Evolutionary conservation across 2,888 invertebrate genomes (phyloP).

Genomic region (Dorcus parallelipipedus): DNA sequence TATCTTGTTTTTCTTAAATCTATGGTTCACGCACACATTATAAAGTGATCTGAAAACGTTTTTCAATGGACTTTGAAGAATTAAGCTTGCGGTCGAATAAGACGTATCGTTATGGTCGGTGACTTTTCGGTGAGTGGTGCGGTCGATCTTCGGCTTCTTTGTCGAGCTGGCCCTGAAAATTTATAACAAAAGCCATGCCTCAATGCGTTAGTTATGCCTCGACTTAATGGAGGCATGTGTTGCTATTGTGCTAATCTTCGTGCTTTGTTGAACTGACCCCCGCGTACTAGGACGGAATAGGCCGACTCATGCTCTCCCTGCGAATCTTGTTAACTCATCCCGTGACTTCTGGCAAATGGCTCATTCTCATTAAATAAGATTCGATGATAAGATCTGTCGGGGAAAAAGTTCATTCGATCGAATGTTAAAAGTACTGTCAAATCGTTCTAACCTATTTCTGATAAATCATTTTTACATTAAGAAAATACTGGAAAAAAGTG

Average conservation of each 20-base stretch:
- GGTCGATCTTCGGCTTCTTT: constrained; percentile 21
- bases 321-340: too few relatives aligned
- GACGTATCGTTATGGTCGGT: constrained; percentile 29
- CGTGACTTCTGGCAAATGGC: too few relatives aligned
- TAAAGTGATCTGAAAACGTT: not conserved
- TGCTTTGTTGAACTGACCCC: constrained; percentile 20
- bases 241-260: constrained; percentile 28
- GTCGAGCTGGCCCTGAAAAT: constrained; percentile 25
- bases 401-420: too few relatives aligned
- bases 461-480: too few relatives aligned
- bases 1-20: too few relatives aligned
- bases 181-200: constrained; percentile 24
- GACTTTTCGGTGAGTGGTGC: constrained; percentile 20
- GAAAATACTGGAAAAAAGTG: too few relatives aligned
- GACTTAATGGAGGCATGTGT: constrained; percentile 30
- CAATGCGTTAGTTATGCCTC: constrained; percentile 30
- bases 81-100: constrained; percentile 27
- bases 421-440: too few relatives aligned
- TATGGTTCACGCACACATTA: too few relatives aligned
- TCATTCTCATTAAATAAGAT: too few relatives aligned
- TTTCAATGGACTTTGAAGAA: constrained; percentile 1
- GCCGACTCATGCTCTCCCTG: too few relatives aligned
- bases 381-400: too few relatives aligned
- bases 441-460: too few relatives aligned
- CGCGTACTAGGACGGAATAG: not conserved